Evolutionary conservation across 2,888 invertebrate species (phyloP), one percentile per base, ranked within the genome.

Genomic region (Caenorhabditis afra): DNA sequence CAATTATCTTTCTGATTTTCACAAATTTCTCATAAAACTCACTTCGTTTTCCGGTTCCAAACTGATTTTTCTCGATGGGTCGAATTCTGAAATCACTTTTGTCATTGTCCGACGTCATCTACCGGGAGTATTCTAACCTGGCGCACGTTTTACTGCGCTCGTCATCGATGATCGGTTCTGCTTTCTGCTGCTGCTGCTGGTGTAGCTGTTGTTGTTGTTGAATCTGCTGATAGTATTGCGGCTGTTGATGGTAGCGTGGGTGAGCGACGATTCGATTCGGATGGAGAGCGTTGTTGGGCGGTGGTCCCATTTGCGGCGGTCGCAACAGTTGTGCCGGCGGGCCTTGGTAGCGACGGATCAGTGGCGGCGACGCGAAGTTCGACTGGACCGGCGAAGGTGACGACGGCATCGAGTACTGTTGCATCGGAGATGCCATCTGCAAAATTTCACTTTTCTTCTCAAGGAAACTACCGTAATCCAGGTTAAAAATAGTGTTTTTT

Each of bases 401-500:
- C 11, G 50, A 8, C 7, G 44, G 44, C 0, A 29, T 29, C 29
- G 14, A 12, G 39, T 49, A 71, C 23, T 71, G 71, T 12, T 47
- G 35, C 62, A 71, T 61, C 18, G 71, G 71, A 1, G 71, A 71
- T n/a, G 39, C 64, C 71, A 71, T 71, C 59, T 59, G 58, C 3
- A 59, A 41, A 22, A 49, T 7, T 18, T 18, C 11, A 41, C 41
- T 20, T 22, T 7, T 29, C 29, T 29, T 29, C 29, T 29, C 29
- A 29, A 29, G 29, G n/a, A n/a, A n/a, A n/a, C 29, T 29, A 29
- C 29, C 3, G 29, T 29, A 29, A 29, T 29, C 29, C 29, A n/a
- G n/a, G n/a, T n/a, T n/a, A n/a, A n/a, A n/a, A n/a, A n/a, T n/a
- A n/a, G n/a, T n/a, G n/a, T n/a, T n/a, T n/a, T n/a, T n/a, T n/a